Percentiles rank a stretch among this genome's conserved stretches.
Conservation (phyloP, 1,140 invertebrate species). For the Vanessa atalanta region DNA sequence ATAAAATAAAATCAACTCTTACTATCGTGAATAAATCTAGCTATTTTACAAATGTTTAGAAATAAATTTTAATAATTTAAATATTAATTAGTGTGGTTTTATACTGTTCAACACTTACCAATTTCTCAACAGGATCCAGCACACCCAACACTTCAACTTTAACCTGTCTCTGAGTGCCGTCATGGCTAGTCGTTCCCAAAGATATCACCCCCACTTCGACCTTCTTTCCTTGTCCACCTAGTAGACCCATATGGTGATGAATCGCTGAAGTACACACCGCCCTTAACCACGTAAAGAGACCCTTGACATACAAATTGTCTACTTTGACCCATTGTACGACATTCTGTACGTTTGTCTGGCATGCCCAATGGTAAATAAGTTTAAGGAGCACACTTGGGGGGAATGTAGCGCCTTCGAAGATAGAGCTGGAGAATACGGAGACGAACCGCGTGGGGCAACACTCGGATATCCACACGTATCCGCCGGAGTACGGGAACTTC, state of each 20-base stretch:
- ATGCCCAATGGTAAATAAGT: constrained; percentile 94
- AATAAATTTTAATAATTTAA: too few relatives aligned
- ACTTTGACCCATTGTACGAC: constrained; percentile 93
- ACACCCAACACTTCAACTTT: constrained; percentile 94
- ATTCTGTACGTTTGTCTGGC: constrained; percentile 93
- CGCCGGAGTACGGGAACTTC: constrained; percentile 92
- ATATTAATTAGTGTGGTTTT: too few relatives aligned
- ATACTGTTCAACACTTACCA: constrained; percentile 64
- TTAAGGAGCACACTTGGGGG: constrained; percentile 90
- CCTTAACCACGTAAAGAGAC: constrained; percentile 89
- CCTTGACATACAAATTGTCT: constrained; percentile 74
- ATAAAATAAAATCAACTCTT: too few relatives aligned
- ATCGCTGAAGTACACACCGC: constrained; percentile 89
- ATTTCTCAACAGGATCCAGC: constrained; percentile 87
- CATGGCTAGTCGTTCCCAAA: constrained; percentile 92
- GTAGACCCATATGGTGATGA: constrained; percentile 86
- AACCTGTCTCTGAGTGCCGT: constrained; percentile 90
- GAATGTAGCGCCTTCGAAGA: constrained; percentile 91
- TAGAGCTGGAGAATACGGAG: constrained; percentile 91
- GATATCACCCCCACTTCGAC: constrained; percentile 93
- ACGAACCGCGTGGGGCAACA: constrained; percentile 91
- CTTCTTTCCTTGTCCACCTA: constrained; percentile 85
- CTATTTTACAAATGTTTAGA: too few relatives aligned
- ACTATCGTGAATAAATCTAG: too few relatives aligned
- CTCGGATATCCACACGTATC: constrained; percentile 93